Percentiles rank a stretch among this genome's conserved stretches.
Evolutionary conservation across 2,797 vertebrate genomes (phyloP).

Genomic region (Yasuhikotakia modesta): DNA sequence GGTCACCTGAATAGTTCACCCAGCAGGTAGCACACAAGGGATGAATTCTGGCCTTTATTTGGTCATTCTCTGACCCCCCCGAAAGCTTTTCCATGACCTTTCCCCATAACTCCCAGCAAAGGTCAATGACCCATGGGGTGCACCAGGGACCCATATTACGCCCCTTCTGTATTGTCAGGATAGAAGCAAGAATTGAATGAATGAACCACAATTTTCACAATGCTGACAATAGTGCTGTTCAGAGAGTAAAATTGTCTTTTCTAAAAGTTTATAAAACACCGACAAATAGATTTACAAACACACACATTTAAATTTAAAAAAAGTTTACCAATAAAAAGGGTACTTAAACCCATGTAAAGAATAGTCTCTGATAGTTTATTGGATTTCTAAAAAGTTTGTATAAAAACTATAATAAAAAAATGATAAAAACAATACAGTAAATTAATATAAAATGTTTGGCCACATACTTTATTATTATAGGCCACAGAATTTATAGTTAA

Average conservation of each 20-base stretch:
- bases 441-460: no score
- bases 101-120: background rate
- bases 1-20: constrained; percentile 92
- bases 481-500: no score
- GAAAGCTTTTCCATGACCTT: background rate
- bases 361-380: no score
- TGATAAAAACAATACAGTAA: no score
- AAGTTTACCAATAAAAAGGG: no score
- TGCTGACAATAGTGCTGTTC: background rate
- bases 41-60: constrained; percentile 77
- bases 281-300: background rate
- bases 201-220: background rate
- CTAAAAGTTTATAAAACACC: background rate
- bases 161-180: constrained; percentile 11
- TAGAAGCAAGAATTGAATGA: background rate
- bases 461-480: no score
- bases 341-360: no score
- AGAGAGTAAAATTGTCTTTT: background rate
- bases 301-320: background rate
- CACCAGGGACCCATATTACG: constrained; percentile 2
- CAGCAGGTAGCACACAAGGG: constrained; percentile 90
- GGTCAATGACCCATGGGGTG: constrained; percentile 15
- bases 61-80: constrained; percentile 52
- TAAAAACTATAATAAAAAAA: no score
- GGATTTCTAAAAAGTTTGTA: no score